Conservation (phyloP, 2,797 vertebrate genomes). For the Euthynnus affinis region DNA sequence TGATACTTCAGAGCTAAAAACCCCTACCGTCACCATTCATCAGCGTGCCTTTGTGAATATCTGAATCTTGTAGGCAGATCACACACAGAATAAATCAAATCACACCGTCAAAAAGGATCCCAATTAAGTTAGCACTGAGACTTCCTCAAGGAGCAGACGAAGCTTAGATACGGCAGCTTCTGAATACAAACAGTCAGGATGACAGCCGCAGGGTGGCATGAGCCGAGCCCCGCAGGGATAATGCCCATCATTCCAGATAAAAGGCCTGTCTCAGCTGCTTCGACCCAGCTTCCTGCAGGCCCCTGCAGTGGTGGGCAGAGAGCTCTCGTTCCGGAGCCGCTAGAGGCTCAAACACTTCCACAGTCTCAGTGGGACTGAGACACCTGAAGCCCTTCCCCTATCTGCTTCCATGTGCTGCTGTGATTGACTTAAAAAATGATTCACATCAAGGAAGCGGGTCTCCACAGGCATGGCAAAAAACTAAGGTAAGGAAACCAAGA, state of each 20-base stretch:
- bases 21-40: slow-evolving; percentile 11
- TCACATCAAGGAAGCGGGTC: slow-evolving; percentile 61
- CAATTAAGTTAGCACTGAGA: slow-evolving; percentile 69
- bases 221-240: slow-evolving; percentile 63
- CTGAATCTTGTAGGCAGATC: slow-evolving; percentile 37
- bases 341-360: slow-evolving; percentile 62
- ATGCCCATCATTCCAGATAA: slow-evolving; percentile 77
- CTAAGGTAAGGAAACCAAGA: slow-evolving; percentile 42
- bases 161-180: slow-evolving; percentile 51
- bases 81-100: slow-evolving; percentile 65
- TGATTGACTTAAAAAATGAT: slow-evolving; percentile 64
- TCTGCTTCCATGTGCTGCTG: slow-evolving; percentile 47
- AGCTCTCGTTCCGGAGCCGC: slow-evolving; percentile 51
- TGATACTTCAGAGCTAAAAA: background rate
- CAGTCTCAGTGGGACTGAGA: slow-evolving; percentile 52
- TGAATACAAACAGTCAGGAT: slow-evolving; percentile 65
- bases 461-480: slow-evolving; percentile 46
- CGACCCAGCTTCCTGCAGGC: slow-evolving; percentile 59
- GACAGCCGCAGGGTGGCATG: slow-evolving; percentile 58
- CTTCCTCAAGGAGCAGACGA: slow-evolving; percentile 41
- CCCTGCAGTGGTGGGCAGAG: slow-evolving; percentile 49
- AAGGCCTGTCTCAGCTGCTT: slow-evolving; percentile 71
- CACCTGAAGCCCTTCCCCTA: slow-evolving; percentile 53
- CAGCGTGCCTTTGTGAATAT: slow-evolving; percentile 27
- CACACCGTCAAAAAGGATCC: slow-evolving; percentile 65